Evolutionary conservation across 2,797 vertebrate genomes (phyloP), one percentile per base, ranked within the genome.

Genomic region (Aselliscus stoliczkanus): DNA sequence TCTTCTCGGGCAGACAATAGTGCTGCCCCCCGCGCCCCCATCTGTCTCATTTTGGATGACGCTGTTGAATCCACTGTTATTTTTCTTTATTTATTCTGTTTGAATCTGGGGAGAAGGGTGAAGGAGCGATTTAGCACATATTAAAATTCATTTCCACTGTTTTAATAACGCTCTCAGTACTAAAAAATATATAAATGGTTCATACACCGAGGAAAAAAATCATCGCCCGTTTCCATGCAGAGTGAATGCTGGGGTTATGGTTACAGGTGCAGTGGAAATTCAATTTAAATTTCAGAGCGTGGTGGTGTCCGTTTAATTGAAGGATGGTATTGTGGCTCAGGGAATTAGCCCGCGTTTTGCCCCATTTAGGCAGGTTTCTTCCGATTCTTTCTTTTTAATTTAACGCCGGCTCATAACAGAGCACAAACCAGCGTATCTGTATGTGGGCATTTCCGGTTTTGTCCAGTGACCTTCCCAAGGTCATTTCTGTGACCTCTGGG

Each of bases 1-100:
- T 31, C n/a, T 18, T 56, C 21, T 25, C 11, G 1, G 1, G 18
- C 9, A 18, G 1, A 27, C 21, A 42, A 7, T 4, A 50, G 5
- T 20, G 3, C 31, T 31, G 17, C 47, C 47, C 2, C 11, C 47
- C 12, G 2, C 47, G 13, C 47, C 8, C 25, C 8, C 25, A 4
- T 14, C 7, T 65, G 4, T 13, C 4, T 15, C 7, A 12, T 54
- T 73, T 64, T 52, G 27, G 20, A 11, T 11, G 50, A 44, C 0
- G 4, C 44, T 44, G 29, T 4, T 4, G 3, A 27, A 75, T 14
- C 34, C 12, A 15, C 21, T 5, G 1, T 18, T 50, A n/a, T n/a
- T 31, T 47, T 50, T 56, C 21, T 15, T 13, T 87, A 52, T 54
- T 65, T 21, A 21, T 54, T 29, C 44, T 21, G 31, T 42, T n/a